Percentiles rank a stretch among this genome's conserved stretches.
Evolutionary conservation across 2,113 vertebrate genomes (phyloP).

Genomic region (Phocoena phocoena): DNA sequence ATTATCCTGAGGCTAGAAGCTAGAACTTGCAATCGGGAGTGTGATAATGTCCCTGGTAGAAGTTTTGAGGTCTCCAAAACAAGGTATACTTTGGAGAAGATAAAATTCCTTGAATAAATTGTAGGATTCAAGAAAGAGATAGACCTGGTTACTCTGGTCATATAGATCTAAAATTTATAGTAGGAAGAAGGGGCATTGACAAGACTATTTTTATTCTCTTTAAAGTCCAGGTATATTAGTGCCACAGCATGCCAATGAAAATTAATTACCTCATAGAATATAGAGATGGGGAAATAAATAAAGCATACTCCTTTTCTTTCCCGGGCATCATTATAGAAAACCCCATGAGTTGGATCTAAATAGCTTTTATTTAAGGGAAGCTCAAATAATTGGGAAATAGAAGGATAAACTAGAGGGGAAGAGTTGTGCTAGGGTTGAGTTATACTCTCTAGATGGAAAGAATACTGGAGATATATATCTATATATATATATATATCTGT

Average conservation of each 20-base stretch:
- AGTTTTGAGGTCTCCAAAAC: background rate
- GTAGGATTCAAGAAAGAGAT: background rate
- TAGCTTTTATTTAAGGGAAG: background rate
- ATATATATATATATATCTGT: background rate
- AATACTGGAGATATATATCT: background rate
- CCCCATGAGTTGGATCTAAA: background rate
- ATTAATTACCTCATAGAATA: background rate
- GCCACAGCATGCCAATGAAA: background rate
- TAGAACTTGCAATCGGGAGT: background rate
- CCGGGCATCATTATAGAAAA: background rate
- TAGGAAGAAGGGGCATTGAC: background rate
- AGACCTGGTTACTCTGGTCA: background rate
- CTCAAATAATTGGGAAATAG: background rate
- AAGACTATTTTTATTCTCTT: background rate
- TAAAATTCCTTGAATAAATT: background rate
- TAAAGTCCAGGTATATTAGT: background rate
- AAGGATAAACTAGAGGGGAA: background rate
- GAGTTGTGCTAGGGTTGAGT: background rate
- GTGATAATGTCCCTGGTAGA: background rate
- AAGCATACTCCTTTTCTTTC: background rate
- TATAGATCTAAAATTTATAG: background rate
- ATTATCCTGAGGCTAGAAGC: background rate
- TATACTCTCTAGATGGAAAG: background rate
- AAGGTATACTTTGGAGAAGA: background rate
- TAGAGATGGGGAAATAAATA: background rate